Base-by-base conservation (phyloP, 2,888 invertebrate genomes). In the Ophioninae sp. region DNA sequence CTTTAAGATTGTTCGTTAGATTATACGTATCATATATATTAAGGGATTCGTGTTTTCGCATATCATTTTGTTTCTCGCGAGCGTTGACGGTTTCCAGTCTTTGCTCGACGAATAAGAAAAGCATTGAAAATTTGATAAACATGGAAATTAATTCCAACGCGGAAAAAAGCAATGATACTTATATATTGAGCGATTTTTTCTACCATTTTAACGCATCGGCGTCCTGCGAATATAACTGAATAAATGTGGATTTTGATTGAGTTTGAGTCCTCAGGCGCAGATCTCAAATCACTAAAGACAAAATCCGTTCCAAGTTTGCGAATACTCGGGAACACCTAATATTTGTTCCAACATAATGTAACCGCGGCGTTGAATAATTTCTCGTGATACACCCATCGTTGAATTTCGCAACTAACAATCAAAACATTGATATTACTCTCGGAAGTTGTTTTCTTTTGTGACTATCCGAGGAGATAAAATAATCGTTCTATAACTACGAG, bases 321-420 rank as follows among this genome's bases (percentile, higher is more conserved):
- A 59, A 7, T 20, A 59, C 20, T 59, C 21, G 21, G 20, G 21
- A 21, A 21, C 59, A 3, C 21, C 7, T 59, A 21, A 7, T 21
- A 7, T 59, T 21, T 8, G 21, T 20, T 59, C 59, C 7, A 59
- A 64, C 37, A 30, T 17, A 23, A 21, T 44, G n/a, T 64, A 50
- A 50, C 44, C 65, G 30, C 56, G 56, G n/a, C 65, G n/a, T 39
- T 41, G 65, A 74, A 65, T 41, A 75, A 76, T 83, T 67, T 79
- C 67, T 39, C 62, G 75, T 72, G 79, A 79, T 70, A 76, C 37
- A 8, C 13, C 41, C 20, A 62, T 73, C 39, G 7, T 56, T 57
- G 56, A 80, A n/a, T 30, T 64, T 79, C 23, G n/a, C 65, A 30
- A 69, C 65, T 23, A 56, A 68, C 37, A 70, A 75, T 78, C 68